Percentiles rank a stretch among this genome's conserved stretches.
Conservation (phyloP, 2,113 vertebrate species). For the Ivindomyrus marchei region DNA sequence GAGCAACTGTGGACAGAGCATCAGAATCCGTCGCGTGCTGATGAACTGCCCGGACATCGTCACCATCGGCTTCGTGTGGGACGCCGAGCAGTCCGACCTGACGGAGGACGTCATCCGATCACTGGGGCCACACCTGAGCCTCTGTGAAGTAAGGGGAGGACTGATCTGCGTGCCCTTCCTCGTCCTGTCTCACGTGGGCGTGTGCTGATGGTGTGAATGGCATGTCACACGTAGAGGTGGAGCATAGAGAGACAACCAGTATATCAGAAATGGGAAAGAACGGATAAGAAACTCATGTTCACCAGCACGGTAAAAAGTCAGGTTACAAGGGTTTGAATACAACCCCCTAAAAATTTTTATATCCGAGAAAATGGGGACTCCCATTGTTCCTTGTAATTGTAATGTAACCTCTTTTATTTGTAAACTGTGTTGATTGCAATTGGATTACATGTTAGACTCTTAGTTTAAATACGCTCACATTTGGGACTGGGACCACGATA, state of each 20-base stretch:
- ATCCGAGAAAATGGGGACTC: neutral
- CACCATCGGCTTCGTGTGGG: conserved; percentile 95
- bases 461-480: neutral
- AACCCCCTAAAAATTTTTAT: neutral
- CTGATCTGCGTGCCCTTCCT: too few species aligned
- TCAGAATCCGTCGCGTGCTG: conserved; percentile 90
- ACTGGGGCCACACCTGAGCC: conserved; percentile 78
- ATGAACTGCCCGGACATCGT: conserved; percentile 98
- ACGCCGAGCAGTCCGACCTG: conserved; percentile 92
- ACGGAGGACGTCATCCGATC: conserved; percentile 86
- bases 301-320: neutral
- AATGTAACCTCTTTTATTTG: neutral
- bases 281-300: neutral
- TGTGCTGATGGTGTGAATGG: neutral
- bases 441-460: neutral
- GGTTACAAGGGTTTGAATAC: neutral
- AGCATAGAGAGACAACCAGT: neutral
- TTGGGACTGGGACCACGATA: neutral
- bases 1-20: conserved; percentile 95
- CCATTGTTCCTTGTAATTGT: neutral
- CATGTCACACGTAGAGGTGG: neutral
- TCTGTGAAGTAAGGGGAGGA: conserved; percentile 75
- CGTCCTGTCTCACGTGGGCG: neutral
- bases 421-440: neutral
- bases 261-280: neutral